Percentiles rank a stretch among this genome's conserved stretches.
phyloP scores from a whole-genome alignment of 2,113 vertebrate species.

The Phyllostomus hastatus region DNA sequence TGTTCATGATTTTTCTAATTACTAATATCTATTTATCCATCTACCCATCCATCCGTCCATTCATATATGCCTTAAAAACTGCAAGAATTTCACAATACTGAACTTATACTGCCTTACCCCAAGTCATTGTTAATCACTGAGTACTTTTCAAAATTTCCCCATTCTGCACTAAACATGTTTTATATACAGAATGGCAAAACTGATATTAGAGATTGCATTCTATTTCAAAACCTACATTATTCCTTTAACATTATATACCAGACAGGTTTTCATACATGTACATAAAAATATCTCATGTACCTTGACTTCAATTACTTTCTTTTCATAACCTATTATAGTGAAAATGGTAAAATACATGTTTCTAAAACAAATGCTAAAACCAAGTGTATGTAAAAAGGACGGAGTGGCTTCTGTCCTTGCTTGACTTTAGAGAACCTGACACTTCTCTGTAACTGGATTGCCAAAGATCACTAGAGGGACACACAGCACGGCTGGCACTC shows the following conservation, averaged over 20 bases:
- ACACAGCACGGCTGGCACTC: not conserved
- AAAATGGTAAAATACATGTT: not conserved
- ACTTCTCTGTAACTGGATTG: not conserved
- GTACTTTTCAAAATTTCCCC: not conserved
- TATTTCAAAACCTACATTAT: not conserved
- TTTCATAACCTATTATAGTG: not conserved
- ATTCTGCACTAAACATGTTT: not conserved
- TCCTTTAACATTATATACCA: not conserved
- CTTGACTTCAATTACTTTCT: not conserved
- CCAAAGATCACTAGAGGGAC: not conserved
- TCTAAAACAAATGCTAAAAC: not conserved
- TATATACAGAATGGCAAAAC: not conserved
- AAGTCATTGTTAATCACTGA: not conserved
- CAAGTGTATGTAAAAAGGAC: not conserved
- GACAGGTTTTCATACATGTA: not conserved
- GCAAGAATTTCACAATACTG: not conserved
- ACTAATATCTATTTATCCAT: not conserved
- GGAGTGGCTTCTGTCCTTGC: not conserved
- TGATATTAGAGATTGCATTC: not conserved
- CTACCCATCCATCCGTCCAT: not conserved
- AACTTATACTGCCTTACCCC: not conserved
- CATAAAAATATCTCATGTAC: not conserved
- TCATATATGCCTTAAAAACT: not conserved
- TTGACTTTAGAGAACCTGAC: not conserved
- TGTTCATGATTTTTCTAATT: not conserved